These are phyloP conservation scores for Galeopsomyia nigrocyanea DNA, from an alignment of 2,888 invertebrate species.

Conservation along the genomic window DNA sequence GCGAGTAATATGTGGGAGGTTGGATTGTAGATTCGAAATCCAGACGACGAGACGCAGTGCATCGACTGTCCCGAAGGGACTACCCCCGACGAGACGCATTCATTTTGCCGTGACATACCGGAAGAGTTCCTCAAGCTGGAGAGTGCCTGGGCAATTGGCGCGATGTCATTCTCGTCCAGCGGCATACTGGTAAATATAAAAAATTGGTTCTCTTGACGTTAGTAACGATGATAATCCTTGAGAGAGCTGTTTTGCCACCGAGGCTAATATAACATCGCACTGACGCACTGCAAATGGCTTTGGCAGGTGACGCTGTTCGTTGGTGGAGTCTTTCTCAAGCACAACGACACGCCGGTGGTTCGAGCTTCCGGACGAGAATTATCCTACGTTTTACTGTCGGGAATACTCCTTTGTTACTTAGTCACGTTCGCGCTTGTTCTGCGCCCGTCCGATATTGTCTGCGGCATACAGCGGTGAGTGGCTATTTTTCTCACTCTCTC, in stretches of 20 bases:
- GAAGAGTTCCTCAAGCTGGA: constrained; percentile 86
- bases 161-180: constrained; percentile 88
- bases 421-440: constrained; percentile 94
- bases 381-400: constrained; percentile 91
- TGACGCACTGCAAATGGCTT: no score
- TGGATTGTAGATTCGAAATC: constrained; percentile 79
- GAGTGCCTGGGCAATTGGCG: constrained; percentile 93
- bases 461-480: constrained; percentile 87
- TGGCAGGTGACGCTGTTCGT: constrained; percentile 73
- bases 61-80: constrained; percentile 86
- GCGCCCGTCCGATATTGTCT: constrained; percentile 87
- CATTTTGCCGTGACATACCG: constrained; percentile 82
- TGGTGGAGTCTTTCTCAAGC: constrained; percentile 83
- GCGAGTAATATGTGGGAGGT: no score
- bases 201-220: background rate
- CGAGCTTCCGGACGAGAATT: constrained; percentile 93
- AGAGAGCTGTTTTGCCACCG: no score
- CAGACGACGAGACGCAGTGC: constrained; percentile 86
- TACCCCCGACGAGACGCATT: constrained; percentile 83
- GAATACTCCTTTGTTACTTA: constrained; percentile 91
- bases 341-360: constrained; percentile 97
- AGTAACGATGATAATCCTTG: background rate
- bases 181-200: constrained; percentile 84
- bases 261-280: background rate
- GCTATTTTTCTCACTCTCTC: background rate